phyloP scores from a whole-genome alignment of 2,113 vertebrate genomes.

The Calidris pugnax region DNA sequence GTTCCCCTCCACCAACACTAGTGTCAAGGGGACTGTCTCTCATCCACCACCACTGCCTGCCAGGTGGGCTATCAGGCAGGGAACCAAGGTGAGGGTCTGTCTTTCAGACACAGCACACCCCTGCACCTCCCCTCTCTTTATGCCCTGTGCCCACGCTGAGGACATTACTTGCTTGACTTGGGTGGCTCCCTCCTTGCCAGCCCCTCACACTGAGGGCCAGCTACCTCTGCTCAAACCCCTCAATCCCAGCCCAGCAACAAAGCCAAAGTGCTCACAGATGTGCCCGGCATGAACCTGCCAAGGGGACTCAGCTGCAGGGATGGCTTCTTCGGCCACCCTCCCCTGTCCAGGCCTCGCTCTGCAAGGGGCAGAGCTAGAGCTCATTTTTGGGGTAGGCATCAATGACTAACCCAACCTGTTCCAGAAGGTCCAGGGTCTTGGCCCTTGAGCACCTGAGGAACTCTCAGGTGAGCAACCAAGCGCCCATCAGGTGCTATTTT shows the following conservation, averaged over 20 bases:
- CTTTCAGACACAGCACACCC: neutral
- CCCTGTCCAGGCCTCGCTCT: neutral
- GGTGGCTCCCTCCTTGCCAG: neutral
- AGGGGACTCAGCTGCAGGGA: constrained; percentile 41
- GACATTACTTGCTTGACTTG: neutral
- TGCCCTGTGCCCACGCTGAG: fast-evolving
- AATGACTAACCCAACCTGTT: neutral
- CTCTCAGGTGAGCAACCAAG: neutral
- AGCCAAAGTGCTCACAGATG: constrained; percentile 53
- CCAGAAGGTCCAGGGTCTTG: neutral
- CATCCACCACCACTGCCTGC: neutral
- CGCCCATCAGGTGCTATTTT: neutral
- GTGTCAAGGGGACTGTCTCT: neutral
- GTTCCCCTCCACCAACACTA: neutral
- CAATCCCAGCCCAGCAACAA: constrained; percentile 27
- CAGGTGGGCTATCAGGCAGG: neutral
- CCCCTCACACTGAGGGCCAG: neutral
- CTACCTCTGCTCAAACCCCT: constrained; percentile 48
- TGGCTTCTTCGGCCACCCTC: neutral
- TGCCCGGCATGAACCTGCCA: neutral
- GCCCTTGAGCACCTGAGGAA: neutral
- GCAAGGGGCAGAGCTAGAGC: neutral
- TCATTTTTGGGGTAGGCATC: neutral
- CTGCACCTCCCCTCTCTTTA: neutral
- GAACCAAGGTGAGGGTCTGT: neutral